Conservation (phyloP, 2,113 vertebrate genomes). For the Leiothrix lutea region DNA sequence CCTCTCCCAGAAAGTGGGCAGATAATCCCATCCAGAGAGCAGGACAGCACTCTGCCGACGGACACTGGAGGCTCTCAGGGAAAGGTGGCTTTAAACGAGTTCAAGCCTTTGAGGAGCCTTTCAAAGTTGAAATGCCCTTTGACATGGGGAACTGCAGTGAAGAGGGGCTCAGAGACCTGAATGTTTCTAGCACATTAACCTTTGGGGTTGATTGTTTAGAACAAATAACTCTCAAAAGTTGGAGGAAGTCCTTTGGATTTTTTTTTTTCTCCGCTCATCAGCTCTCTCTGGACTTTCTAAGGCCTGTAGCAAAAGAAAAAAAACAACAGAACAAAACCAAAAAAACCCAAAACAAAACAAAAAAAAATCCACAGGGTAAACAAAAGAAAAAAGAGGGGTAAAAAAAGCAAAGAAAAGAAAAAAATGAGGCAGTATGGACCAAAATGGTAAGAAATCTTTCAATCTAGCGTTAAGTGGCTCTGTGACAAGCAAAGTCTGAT, state of each 20-base stretch:
- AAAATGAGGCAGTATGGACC: constrained; percentile 20
- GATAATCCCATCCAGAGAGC: not conserved
- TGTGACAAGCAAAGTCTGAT: not conserved
- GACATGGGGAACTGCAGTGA: not conserved
- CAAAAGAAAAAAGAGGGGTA: not conserved
- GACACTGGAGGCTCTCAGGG: not conserved
- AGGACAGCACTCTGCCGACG: not conserved
- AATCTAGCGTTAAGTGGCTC: not conserved
- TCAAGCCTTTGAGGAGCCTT: not conserved
- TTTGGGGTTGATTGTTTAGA: constrained; percentile 17
- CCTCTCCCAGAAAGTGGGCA: not conserved
- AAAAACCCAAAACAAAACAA: not conserved
- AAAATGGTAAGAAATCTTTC: constrained; percentile 34
- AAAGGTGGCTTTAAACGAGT: not conserved
- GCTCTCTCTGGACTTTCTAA: constrained; percentile 21
- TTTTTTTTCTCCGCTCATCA: not conserved
- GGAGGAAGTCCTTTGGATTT: not conserved
- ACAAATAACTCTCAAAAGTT: constrained; percentile 42
- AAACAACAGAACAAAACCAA: not conserved
- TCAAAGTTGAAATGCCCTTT: not conserved
- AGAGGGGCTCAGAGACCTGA: not conserved
- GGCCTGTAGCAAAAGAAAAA: constrained; percentile 40
- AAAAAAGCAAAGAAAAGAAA: not conserved
- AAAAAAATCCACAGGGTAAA: not conserved
- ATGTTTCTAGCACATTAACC: not conserved